Evolutionary conservation across 2,888 invertebrate species (phyloP).

Genomic region (Plebejus anna): DNA sequence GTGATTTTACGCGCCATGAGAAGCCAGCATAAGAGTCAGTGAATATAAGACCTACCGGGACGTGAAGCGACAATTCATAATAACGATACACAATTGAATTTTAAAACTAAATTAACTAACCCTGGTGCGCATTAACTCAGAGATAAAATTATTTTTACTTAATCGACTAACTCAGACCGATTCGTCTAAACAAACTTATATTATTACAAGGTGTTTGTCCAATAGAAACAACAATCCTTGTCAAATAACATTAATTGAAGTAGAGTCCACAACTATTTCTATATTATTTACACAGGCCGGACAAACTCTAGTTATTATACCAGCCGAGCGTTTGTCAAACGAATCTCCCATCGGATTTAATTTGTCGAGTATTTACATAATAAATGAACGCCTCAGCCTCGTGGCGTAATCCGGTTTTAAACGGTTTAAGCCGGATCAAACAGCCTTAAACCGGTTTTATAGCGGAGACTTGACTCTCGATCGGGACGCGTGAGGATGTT

Average conservation of each 20-base stretch:
- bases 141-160: too few relatives aligned
- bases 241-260: neutral
- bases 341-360: constrained; percentile 76
- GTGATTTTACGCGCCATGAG: too few relatives aligned
- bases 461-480: constrained; percentile 77
- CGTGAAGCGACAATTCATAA: too few relatives aligned
- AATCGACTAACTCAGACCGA: too few relatives aligned
- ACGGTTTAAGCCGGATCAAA: constrained; percentile 49
- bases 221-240: neutral
- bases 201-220: neutral
- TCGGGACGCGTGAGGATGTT: constrained; percentile 65
- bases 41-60: too few relatives aligned
- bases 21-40: too few relatives aligned
- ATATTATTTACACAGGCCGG: constrained; percentile 36
- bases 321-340: constrained; percentile 69
- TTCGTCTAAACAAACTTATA: too few relatives aligned
- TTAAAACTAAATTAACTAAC: too few relatives aligned
- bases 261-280: neutral
- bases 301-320: constrained; percentile 39
- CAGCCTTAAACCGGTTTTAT: constrained; percentile 71
- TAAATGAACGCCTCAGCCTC: constrained; percentile 75
- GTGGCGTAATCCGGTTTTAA: constrained; percentile 65
- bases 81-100: too few relatives aligned
- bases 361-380: constrained; percentile 79
- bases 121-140: too few relatives aligned